Conservation (phyloP, 1,140 invertebrate genomes). For the Drosophila bocki region DNA sequence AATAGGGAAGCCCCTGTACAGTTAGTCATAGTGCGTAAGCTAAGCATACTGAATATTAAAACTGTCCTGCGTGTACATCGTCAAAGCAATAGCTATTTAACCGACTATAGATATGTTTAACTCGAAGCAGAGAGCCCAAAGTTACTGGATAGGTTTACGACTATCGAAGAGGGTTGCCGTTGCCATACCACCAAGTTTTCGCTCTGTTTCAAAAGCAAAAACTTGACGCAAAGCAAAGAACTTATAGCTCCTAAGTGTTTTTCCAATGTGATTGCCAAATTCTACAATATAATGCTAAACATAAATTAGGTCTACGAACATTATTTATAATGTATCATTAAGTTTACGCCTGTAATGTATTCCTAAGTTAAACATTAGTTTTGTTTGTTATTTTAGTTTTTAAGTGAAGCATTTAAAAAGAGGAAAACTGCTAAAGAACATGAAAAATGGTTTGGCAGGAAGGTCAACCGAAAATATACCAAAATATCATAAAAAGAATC, state of each 20-base stretch:
- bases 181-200: conserved; percentile 51
- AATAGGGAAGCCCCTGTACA: conserved; percentile 60
- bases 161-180: conserved; percentile 3
- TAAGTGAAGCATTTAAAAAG: conserved; percentile 46
- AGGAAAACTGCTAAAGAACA: conserved; percentile 25
- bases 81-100: conserved; percentile 76
- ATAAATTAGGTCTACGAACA: conserved; percentile 33
- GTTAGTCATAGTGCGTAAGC: conserved; percentile 56
- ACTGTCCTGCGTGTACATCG: conserved; percentile 76
- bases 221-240: conserved; percentile 71
- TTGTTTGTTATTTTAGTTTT: conserved; percentile 83
- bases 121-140: conserved; percentile 34
- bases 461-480: conserved; percentile 57
- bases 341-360: conserved; percentile 25
- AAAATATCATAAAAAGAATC: conserved; percentile 62
- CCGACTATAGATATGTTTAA: conserved; percentile 7
- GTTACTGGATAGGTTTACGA: conserved; percentile 15
- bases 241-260: conserved; percentile 81
- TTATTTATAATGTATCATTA: conserved; percentile 65
- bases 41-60: conserved; percentile 40
- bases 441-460: conserved; percentile 12
- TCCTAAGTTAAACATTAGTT: conserved; percentile 60
- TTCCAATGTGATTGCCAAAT: conserved; percentile 84
- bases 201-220: conserved; percentile 51
- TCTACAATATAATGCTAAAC: conserved; percentile 68